A percentile compares a stretch with the other conserved stretches of the same genome.
phyloP scores from a whole-genome alignment of 2,888 invertebrate species.

The Callyntrura guangdongensis region DNA sequence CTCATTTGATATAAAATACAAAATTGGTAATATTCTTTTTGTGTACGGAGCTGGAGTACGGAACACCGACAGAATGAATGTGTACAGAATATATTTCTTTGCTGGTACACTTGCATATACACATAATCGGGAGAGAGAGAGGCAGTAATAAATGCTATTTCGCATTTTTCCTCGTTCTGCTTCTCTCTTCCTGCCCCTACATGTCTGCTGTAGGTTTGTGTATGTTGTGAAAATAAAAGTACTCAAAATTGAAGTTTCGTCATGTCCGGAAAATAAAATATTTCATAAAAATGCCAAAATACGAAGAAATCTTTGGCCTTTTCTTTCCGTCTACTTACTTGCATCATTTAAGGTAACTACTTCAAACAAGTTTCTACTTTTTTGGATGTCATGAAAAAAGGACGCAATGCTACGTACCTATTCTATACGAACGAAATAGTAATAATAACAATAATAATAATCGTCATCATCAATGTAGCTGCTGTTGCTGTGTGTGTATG shows the following conservation, averaged over 20 bases:
- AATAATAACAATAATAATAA: conserved; percentile 45
- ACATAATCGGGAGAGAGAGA: no score
- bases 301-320: conserved; percentile 21
- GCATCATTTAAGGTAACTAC: conserved; percentile 56
- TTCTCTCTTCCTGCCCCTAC: not conserved
- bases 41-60: no score
- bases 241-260: conserved; percentile 48
- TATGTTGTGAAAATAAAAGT: conserved; percentile 38
- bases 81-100: no score
- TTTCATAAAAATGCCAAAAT: conserved; percentile 68
- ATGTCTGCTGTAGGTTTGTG: not conserved
- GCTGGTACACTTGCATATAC: no score
- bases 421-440: not conserved
- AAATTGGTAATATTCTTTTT: not conserved
- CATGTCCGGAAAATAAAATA: conserved; percentile 67
- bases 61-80: no score
- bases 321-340: not conserved
- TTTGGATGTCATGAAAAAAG: conserved; percentile 24
- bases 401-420: not conserved
- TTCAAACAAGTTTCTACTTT: conserved; percentile 71
- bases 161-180: no score
- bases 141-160: no score
- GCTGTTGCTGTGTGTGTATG: not conserved
- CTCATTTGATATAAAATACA: not conserved
- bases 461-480: not conserved